Evolutionary conservation across 2,113 vertebrate genomes (phyloP), one percentile per base, ranked within the genome.

Genomic region (Brachionichthys hirsutus): DNA sequence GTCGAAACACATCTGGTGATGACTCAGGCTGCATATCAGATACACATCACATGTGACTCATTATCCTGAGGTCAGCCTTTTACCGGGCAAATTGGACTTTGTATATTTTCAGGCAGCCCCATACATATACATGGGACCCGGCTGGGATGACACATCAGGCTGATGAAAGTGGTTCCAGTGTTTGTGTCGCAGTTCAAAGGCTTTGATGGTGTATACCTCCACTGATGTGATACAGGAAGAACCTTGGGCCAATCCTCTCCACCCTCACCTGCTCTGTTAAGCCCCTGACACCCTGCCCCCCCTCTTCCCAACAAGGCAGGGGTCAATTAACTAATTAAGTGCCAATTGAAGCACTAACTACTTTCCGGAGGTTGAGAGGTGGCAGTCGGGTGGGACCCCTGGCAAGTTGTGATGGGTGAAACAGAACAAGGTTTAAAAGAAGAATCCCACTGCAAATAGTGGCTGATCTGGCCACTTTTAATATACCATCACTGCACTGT

Each of bases 41-140:
- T 86, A 80, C 86, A 85, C 84, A 85, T 89, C 87, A 88, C 84
- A 83, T 88, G 88, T 75, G 82, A 86, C 84, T 88, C 85, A 88
- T 89, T 88, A 87, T 82, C 76, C 82, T 81, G 85, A 88, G 88
- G 85, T 83, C 72, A 82, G 88, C 55, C 80, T 73, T n/a, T 75
- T 86, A 80, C 81, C 54, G 51, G 82, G 81, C 84, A 88, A 85
- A 87, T 86, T 87, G 82, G 85, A 83, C 84, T 84, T 87, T 87
- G 88, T 88, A 85, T 88, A 88, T 89, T 89, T 89, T 86, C 84
- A 89, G 85, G 82, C 76, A 43, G 85, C 84, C 84, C 82, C 82
- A 88, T 89, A 67, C 82, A 88, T 88, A 89, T 88, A 89, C 87
- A 88, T 89, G 79, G 75, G 84, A 85, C 78, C 53, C 14, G 82